These are phyloP conservation scores for Oceanodroma leucorhoa DNA, from an alignment of 2,797 vertebrate species.

Conservation along the genomic window DNA sequence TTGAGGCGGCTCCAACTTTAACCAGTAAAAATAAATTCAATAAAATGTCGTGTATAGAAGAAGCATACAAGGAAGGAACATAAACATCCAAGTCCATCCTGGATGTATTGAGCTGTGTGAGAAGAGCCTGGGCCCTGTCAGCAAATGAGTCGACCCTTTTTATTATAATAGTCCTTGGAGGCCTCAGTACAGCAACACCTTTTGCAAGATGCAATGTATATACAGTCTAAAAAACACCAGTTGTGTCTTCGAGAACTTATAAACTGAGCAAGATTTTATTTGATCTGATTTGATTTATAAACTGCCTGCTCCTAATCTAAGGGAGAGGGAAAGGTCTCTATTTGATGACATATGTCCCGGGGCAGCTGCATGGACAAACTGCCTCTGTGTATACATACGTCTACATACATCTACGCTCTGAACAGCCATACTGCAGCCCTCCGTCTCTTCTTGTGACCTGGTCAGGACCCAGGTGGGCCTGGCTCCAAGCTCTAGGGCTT, in stretches of 20 bases:
- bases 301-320: not conserved
- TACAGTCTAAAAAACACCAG: not conserved
- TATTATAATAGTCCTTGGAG: not conserved
- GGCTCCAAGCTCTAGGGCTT: not conserved
- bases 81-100: not conserved
- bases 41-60: not conserved
- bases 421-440: not conserved
- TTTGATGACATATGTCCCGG: accelerated
- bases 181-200: not conserved
- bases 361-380: not conserved
- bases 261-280: not conserved
- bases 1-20: not conserved
- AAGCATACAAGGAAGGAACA: accelerated
- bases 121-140: not conserved
- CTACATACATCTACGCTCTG: not conserved
- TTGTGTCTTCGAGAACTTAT: not conserved
- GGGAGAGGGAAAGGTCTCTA: not conserved
- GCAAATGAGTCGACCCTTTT: not conserved
- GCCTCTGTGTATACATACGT: accelerated
- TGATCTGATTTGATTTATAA: not conserved
- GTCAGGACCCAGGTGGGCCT: not conserved
- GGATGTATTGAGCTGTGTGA: no score
- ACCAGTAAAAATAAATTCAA: not conserved
- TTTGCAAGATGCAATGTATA: not conserved
- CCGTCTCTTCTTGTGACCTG: not conserved